Conservation (phyloP, 1,140 invertebrate species). For the Paralvinella palmiformis region DNA sequence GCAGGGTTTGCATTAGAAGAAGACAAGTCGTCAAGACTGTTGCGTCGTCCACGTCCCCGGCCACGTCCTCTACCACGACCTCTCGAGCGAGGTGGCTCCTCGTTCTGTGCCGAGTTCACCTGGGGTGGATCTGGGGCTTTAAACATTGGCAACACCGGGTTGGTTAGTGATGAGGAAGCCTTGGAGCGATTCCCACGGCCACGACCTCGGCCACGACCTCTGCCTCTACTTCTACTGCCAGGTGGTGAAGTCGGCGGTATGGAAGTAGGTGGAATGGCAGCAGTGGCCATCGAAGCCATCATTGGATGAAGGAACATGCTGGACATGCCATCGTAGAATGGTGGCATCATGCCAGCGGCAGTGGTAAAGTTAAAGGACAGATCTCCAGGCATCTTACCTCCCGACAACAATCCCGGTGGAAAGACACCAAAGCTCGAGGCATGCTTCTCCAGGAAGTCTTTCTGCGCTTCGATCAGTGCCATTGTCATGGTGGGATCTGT, state of each 20-base stretch:
- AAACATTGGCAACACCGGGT: background rate
- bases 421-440: background rate
- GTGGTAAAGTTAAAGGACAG: constrained; percentile 9
- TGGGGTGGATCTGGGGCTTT: background rate
- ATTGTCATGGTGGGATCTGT: background rate
- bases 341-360: constrained; percentile 6
- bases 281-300: background rate
- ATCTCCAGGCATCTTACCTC: background rate
- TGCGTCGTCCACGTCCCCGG: background rate
- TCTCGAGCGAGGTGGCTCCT: background rate
- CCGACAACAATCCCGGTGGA: background rate
- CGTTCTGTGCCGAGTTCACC: background rate
- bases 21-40: background rate
- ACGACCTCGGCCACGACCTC: background rate
- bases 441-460: background rate
- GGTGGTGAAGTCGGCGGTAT: background rate
- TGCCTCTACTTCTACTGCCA: constrained; percentile 7
- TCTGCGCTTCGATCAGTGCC: background rate
- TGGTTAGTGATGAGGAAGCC: background rate
- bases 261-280: background rate
- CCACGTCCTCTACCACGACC: background rate
- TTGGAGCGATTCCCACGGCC: background rate
- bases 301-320: constrained; percentile 7
- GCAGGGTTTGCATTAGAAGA: too few species aligned
- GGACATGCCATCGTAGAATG: constrained; percentile 17